These are phyloP conservation scores for Phortica okadai DNA, from an alignment of 2,888 invertebrate genomes.

Conservation along the genomic window DNA sequence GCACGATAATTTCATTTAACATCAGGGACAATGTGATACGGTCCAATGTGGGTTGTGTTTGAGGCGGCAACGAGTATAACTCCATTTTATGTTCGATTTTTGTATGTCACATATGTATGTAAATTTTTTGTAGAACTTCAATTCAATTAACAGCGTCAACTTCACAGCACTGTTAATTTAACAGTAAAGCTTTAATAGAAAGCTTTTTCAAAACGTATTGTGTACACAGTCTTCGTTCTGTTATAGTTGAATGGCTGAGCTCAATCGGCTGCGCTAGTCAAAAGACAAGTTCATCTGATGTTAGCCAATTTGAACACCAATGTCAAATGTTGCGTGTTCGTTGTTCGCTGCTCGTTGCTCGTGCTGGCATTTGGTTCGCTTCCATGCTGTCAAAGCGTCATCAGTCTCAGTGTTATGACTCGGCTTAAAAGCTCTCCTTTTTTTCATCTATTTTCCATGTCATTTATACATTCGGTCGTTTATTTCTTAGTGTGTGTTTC, in stretches of 20 bases:
- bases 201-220: not conserved
- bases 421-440: constrained; percentile 9
- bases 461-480: no score
- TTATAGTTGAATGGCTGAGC: not conserved
- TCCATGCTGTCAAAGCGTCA: not conserved
- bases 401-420: not conserved
- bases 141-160: not conserved
- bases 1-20: no score
- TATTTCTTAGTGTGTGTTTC: not conserved
- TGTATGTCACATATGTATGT: no score
- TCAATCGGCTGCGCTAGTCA: not conserved
- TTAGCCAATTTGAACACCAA: constrained; percentile 13
- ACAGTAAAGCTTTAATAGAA: not conserved
- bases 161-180: not conserved
- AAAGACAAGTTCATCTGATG: not conserved
- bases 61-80: no score
- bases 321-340: not conserved
- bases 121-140: not conserved
- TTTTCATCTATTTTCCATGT: not conserved
- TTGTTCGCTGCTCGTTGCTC: no score
- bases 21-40: no score
- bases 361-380: constrained; percentile 3
- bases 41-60: no score
- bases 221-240: not conserved
- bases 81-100: no score